phyloP scores from a whole-genome alignment of 2,797 vertebrate species.

The Malurus leucopterus region DNA sequence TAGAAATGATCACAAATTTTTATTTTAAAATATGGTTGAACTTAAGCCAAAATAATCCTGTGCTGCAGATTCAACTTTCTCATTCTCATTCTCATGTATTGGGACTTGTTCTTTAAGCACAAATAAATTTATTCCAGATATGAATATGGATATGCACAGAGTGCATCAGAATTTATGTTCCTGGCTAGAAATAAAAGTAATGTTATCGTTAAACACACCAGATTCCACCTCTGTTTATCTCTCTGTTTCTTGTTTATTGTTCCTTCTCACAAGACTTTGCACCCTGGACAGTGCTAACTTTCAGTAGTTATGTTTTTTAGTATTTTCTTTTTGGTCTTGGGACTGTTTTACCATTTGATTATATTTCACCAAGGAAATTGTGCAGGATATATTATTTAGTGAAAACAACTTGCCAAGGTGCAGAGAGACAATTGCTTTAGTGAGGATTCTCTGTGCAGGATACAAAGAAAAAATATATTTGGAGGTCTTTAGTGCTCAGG shows the following conservation, averaged over 20 bases:
- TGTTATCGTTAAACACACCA: background rate
- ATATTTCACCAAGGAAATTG: background rate
- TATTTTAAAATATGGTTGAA: background rate
- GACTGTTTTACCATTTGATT: background rate
- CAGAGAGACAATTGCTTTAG: background rate
- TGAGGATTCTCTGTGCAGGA: background rate
- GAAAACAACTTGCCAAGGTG: background rate
- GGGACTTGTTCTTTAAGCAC: background rate
- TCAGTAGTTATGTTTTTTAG: background rate
- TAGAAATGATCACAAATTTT: background rate
- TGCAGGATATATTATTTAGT: background rate
- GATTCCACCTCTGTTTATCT: background rate
- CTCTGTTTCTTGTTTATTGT: background rate
- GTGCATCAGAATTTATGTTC: background rate
- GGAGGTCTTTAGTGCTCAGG: background rate
- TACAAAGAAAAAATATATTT: background rate
- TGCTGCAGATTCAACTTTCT: background rate
- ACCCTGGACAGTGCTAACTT: background rate
- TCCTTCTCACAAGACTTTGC: background rate
- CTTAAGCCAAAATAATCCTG: background rate
- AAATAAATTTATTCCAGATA: background rate
- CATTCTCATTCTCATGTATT: background rate
- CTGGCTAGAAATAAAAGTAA: background rate
- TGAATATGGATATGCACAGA: constrained; percentile 9
- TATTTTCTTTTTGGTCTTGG: background rate